Evolutionary conservation across 2,113 vertebrate genomes (phyloP).

Genomic region (Rhodinocichla rosea): DNA sequence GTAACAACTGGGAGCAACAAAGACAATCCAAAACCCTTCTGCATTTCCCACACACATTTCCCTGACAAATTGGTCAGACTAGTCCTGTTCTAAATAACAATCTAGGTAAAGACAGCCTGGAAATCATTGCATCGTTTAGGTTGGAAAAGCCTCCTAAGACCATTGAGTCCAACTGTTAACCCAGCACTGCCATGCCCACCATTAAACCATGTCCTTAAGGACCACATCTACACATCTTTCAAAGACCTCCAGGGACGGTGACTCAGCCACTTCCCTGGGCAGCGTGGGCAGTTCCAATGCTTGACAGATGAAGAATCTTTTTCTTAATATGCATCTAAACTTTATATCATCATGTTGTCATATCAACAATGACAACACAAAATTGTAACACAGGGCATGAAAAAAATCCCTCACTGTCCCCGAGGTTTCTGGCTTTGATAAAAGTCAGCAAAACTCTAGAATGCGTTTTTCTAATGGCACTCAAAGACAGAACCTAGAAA

Average conservation of each 20-base stretch:
- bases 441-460: not conserved
- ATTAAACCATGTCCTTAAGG: not conserved
- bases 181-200: not conserved
- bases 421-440: not conserved
- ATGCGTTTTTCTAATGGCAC: not conserved
- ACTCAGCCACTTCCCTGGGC: not conserved
- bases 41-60: not conserved
- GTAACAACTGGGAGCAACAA: not conserved
- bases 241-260: not conserved
- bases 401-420: not conserved
- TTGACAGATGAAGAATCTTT: not conserved
- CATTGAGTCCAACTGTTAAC: accelerated
- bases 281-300: not conserved
- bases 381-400: not conserved
- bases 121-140: not conserved
- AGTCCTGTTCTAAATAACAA: not conserved
- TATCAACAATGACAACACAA: not conserved
- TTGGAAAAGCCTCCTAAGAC: not conserved
- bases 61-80: not conserved
- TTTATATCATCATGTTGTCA: not conserved
- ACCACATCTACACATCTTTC: accelerated
- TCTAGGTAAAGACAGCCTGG: not conserved
- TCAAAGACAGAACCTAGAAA: not conserved
- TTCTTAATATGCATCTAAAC: not conserved
- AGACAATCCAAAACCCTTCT: not conserved